phyloP scores from a whole-genome alignment of 1,140 invertebrate species.

The Nylanderia fulva region DNA sequence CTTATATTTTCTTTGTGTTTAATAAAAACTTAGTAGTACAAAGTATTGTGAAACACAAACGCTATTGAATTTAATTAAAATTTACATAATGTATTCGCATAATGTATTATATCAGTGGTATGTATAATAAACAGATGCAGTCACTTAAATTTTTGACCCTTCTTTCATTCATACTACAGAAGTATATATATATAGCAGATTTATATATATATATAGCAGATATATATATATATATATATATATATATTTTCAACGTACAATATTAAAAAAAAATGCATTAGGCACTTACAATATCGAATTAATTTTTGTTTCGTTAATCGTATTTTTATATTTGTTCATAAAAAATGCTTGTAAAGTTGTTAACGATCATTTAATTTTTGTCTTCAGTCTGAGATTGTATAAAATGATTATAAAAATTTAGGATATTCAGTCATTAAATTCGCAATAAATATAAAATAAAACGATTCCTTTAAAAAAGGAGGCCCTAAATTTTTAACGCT shows the following conservation, averaged over 20 bases:
- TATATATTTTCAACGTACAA: background rate
- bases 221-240: no score
- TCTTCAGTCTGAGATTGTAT: no score
- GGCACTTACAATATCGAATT: background rate
- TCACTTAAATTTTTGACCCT: constrained; percentile 20
- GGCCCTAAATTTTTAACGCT: background rate
- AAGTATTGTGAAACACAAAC: background rate
- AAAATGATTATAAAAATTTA: background rate
- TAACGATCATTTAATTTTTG: background rate
- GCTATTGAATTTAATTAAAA: constrained; percentile 31
- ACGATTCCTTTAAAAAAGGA: no score
- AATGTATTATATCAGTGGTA: constrained; percentile 5
- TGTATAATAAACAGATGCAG: background rate
- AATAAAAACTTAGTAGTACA: constrained; percentile 23
- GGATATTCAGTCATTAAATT: background rate
- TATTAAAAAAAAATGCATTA: background rate
- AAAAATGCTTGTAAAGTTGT: background rate
- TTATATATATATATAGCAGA: no score
- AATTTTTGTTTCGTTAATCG: background rate
- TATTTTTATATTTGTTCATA: background rate
- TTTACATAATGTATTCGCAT: constrained; percentile 4
- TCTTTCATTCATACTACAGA: background rate
- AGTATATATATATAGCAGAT: background rate
- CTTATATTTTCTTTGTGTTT: background rate
- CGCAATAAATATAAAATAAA: background rate